phyloP scores from a whole-genome alignment of 1,140 invertebrate genomes.

The Lucilia sericata region DNA sequence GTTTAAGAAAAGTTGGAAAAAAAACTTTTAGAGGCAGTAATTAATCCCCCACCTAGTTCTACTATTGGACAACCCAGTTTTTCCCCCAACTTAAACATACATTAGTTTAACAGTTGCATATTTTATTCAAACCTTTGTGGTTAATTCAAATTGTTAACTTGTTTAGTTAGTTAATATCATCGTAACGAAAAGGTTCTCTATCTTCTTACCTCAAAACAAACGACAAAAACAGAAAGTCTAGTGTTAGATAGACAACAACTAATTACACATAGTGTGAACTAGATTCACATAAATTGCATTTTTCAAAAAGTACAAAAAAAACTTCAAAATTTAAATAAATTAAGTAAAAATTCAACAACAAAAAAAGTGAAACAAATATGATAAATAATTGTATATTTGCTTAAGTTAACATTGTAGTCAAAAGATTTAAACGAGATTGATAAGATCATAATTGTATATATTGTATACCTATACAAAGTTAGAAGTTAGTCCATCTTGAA shows the following conservation, averaged over 20 bases:
- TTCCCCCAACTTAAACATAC: background rate
- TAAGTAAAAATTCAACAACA: background rate
- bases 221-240: background rate
- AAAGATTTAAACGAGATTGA: background rate
- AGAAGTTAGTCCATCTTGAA: background rate
- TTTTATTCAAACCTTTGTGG: background rate
- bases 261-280: background rate
- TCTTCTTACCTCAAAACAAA: background rate
- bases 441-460: background rate
- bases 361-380: background rate
- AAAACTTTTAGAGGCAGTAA: too few species aligned
- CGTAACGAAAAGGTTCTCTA: slow-evolving; percentile 5
- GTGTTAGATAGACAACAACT: background rate
- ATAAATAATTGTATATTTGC: background rate
- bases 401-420: background rate
- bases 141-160: slow-evolving; percentile 17
- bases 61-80: too few species aligned
- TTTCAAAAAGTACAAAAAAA: too few species aligned
- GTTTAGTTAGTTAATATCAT: slow-evolving; percentile 18
- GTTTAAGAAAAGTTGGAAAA: too few species aligned
- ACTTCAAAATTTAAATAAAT: background rate
- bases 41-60: too few species aligned
- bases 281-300: background rate
- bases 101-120: background rate
- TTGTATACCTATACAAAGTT: too few species aligned